phyloP scores from a whole-genome alignment of 92 coral and sea anemone species.

The Micromussa lordhowensis region DNA sequence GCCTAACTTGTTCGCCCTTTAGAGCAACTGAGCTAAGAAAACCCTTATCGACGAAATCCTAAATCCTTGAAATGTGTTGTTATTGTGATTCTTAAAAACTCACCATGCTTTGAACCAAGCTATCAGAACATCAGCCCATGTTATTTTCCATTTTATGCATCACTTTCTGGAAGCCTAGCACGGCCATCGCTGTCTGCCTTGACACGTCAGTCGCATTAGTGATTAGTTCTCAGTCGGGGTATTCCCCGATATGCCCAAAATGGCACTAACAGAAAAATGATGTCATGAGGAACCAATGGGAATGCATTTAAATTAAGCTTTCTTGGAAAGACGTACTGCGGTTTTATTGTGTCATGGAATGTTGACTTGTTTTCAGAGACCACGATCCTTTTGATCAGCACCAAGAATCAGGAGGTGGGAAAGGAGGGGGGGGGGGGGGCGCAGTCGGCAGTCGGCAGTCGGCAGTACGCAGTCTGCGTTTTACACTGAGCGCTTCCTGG shows the following conservation, averaged over 20 bases:
- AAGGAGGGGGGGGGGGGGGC: no score
- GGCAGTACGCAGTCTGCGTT: no score
- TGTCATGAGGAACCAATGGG: slow-evolving; percentile 1
- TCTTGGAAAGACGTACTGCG: neutral
- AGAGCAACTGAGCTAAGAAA: neutral
- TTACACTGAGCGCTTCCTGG: no score
- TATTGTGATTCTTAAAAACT: neutral
- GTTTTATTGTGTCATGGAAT: neutral
- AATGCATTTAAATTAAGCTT: neutral
- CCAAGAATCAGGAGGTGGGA: no score
- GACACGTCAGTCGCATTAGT: neutral
- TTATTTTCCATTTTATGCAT: neutral
- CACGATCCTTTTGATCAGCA: no score
- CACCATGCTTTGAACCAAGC: neutral
- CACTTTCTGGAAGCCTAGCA: neutral
- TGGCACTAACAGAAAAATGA: neutral
- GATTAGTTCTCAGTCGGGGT: neutral
- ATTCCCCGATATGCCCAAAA: neutral
- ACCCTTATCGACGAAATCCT: neutral
- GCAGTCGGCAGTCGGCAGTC: no score
- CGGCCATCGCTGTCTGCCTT: neutral
- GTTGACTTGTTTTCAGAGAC: no score
- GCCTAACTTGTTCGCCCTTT: neutral
- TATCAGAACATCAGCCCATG: neutral
- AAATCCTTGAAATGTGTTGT: neutral